These are phyloP conservation scores for Hypothenemus hampei DNA, from an alignment of 1,140 invertebrate species.

Conservation along the genomic window DNA sequence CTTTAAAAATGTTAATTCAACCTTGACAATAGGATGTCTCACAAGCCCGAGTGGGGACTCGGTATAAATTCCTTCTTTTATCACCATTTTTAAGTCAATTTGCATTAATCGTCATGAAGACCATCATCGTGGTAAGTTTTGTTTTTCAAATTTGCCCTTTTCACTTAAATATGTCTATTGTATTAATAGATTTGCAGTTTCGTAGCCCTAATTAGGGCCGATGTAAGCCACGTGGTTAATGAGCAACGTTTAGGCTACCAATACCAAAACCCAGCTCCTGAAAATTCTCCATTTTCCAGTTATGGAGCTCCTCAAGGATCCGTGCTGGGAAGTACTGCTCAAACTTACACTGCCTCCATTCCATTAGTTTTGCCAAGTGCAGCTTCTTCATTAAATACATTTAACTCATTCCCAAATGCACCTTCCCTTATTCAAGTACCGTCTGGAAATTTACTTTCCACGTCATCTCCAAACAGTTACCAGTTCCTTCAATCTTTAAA, in stretches of 20 bases:
- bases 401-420: not conserved
- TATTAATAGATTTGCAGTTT: constrained; percentile 2
- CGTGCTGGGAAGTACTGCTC: constrained; percentile 6
- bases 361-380: not conserved
- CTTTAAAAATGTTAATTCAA: constrained; percentile 13
- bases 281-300: constrained; percentile 4
- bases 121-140: constrained; percentile 24
- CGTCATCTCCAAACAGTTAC: constrained; percentile 7
- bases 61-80: constrained; percentile 27
- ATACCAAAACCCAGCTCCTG: constrained; percentile 2
- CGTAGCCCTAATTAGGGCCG: constrained; percentile 12
- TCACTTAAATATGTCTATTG: constrained; percentile 5
- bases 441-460: constrained; percentile 7
- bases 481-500: not conserved
- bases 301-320: constrained; percentile 17
- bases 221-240: constrained; percentile 17
- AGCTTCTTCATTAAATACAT: too few species aligned
- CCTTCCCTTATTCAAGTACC: constrained; percentile 4
- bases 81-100: constrained; percentile 8
- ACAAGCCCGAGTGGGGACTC: constrained; percentile 17
- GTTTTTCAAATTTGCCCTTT: not conserved
- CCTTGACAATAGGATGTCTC: constrained; percentile 30
- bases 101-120: constrained; percentile 15
- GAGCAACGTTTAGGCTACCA: constrained; percentile 11
- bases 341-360: not conserved